Conservation (phyloP, 2,113 vertebrate genomes). For the Aix galericulata region DNA sequence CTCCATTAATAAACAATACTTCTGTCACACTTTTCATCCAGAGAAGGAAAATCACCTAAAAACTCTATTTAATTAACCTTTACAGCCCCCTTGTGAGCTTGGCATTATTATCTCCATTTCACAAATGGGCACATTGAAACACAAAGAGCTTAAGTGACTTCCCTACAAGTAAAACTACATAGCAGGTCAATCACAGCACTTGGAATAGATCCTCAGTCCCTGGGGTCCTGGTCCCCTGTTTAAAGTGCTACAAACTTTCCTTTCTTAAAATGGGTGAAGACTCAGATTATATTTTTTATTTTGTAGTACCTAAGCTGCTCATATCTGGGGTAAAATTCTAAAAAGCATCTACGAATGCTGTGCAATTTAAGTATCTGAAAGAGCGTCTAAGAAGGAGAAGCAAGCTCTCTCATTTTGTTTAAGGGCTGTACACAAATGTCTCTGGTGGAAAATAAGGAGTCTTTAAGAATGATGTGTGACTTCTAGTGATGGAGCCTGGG, state of each 20-base stretch:
- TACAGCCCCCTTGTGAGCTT: conserved; percentile 59
- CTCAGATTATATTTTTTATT: neutral
- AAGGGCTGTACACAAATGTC: conserved; percentile 64
- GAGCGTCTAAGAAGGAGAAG: conserved; percentile 45
- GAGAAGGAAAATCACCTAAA: conserved; percentile 64
- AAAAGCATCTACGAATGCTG: conserved; percentile 3
- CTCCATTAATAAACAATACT: conserved; percentile 58
- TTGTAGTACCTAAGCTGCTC: neutral
- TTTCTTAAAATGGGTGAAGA: conserved; percentile 19
- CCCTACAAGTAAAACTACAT: conserved; percentile 55
- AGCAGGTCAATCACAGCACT: conserved; percentile 46
- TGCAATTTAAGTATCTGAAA: conserved; percentile 42
- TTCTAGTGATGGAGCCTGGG: conserved; percentile 67
- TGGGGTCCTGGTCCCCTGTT: neutral
- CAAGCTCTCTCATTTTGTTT: conserved; percentile 60
- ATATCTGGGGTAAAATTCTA: neutral
- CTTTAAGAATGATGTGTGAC: conserved; percentile 74
- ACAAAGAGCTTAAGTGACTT: conserved; percentile 49
- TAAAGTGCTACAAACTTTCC: conserved; percentile 22
- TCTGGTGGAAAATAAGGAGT: conserved; percentile 73
- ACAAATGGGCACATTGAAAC: conserved; percentile 57
- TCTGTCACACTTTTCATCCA: neutral
- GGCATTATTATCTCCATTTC: conserved; percentile 61
- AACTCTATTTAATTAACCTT: conserved; percentile 70
- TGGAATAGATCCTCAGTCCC: conserved; percentile 55